Evolutionary conservation across 2,113 vertebrate genomes (phyloP).

Genomic region (Fukomys damarensis): DNA sequence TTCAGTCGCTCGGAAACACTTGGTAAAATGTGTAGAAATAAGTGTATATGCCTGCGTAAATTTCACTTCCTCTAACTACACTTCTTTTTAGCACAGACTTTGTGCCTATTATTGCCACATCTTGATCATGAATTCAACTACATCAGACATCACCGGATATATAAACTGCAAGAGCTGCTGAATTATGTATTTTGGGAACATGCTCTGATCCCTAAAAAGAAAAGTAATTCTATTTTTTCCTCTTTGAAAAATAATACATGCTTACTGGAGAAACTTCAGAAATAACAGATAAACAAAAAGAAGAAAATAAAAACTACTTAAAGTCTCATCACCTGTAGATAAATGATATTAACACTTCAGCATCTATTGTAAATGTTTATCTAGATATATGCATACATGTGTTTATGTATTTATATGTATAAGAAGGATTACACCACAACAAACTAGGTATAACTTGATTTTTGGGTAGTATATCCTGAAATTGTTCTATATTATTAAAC

Average conservation of each 20-base stretch:
- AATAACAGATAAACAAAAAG: constrained; percentile 44
- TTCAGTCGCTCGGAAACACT: constrained; percentile 30
- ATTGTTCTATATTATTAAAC: constrained; percentile 20
- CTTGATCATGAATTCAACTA: constrained; percentile 46
- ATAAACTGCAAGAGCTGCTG: constrained; percentile 28
- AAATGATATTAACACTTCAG: constrained; percentile 48
- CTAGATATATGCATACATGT: neutral
- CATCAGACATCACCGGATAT: neutral
- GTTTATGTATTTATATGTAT: neutral
- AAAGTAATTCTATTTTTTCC: constrained; percentile 36
- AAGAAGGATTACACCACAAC: constrained; percentile 10
- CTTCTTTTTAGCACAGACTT: constrained; percentile 41
- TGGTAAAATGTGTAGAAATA: constrained; percentile 34
- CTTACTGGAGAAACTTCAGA: constrained; percentile 50
- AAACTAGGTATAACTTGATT: constrained; percentile 47
- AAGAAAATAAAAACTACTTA: constrained; percentile 59
- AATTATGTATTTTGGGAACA: constrained; percentile 43
- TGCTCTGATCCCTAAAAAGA: constrained; percentile 47
- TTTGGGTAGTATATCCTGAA: constrained; percentile 4
- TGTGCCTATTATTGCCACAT: neutral
- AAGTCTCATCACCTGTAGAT: constrained; percentile 29
- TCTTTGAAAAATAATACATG: constrained; percentile 52
- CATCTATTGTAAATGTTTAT: too few relatives aligned
- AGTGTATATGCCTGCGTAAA: constrained; percentile 2
- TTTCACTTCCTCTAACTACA: constrained; percentile 40